phyloP scores from a whole-genome alignment of 2,113 vertebrate species.

The Rostratula benghalensis region DNA sequence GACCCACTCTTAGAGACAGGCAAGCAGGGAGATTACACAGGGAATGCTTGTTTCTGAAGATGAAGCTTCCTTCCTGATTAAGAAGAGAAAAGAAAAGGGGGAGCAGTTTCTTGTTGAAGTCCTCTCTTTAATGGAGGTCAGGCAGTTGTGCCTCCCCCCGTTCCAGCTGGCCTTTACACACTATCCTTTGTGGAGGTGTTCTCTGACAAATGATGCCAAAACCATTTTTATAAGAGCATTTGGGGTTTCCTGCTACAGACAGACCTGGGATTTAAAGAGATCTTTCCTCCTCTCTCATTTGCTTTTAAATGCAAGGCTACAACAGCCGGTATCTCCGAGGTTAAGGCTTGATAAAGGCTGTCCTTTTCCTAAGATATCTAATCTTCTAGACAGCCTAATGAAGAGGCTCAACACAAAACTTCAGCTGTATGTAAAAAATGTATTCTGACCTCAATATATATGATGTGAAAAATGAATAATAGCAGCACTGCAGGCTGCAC shows the following conservation, averaged over 20 bases:
- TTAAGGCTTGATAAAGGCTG: neutral
- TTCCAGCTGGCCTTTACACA: neutral
- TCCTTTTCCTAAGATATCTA: neutral
- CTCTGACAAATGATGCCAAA: neutral
- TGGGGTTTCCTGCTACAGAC: neutral
- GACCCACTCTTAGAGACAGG: neutral
- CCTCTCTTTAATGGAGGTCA: neutral
- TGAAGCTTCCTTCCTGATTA: constrained; percentile 47
- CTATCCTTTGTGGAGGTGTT: neutral
- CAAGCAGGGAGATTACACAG: constrained; percentile 13
- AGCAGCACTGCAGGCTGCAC: constrained; percentile 5
- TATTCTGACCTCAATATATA: neutral
- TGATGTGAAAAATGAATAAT: constrained; percentile 33
- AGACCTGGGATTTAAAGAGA: constrained; percentile 2
- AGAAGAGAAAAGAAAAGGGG: neutral
- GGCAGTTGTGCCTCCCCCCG: neutral
- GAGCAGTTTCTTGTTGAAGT: constrained; percentile 30
- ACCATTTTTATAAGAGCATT: neutral
- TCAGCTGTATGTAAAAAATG: neutral
- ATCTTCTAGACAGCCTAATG: neutral
- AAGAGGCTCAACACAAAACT: neutral
- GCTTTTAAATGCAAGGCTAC: neutral
- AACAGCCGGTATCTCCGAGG: neutral
- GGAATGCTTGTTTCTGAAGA: constrained; percentile 33
- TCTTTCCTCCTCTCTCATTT: neutral